Percentiles rank a stretch among this genome's conserved stretches.
Conservation (phyloP, 2,113 vertebrate genomes). For the Circaetus gallicus region DNA sequence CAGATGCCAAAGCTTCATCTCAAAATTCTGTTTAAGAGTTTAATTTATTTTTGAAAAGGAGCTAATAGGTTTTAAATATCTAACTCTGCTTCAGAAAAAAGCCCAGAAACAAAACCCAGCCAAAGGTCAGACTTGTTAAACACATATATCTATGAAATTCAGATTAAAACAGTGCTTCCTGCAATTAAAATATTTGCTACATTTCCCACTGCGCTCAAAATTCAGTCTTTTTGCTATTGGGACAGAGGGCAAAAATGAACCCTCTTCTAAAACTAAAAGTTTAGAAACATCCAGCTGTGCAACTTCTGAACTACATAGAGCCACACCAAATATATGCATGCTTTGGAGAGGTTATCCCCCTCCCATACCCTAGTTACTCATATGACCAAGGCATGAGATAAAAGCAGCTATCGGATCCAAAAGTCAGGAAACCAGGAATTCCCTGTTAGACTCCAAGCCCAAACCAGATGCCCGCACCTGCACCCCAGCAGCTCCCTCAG, state of each 20-base stretch:
- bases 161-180: constrained; percentile 1
- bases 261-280: background rate
- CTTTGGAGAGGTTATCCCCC: background rate
- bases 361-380: background rate
- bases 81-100: background rate
- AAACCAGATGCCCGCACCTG: background rate
- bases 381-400: background rate
- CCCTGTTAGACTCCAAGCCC: background rate
- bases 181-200: background rate
- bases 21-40: constrained; percentile 7
- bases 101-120: background rate
- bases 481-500: background rate
- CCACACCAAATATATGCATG: background rate
- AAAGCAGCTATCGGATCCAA: constrained; percentile 3
- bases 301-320: background rate
- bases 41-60: constrained; percentile 41
- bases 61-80: constrained; percentile 17
- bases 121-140: constrained; percentile 32
- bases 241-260: background rate
- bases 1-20: constrained; percentile 21
- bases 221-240: background rate
- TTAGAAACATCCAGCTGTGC: constrained; percentile 1
- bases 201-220: background rate
- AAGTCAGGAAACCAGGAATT: background rate
- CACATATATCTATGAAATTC: background rate